phyloP scores from a whole-genome alignment of 2,797 vertebrate genomes.

The Kryptolebias ocellatus region DNA sequence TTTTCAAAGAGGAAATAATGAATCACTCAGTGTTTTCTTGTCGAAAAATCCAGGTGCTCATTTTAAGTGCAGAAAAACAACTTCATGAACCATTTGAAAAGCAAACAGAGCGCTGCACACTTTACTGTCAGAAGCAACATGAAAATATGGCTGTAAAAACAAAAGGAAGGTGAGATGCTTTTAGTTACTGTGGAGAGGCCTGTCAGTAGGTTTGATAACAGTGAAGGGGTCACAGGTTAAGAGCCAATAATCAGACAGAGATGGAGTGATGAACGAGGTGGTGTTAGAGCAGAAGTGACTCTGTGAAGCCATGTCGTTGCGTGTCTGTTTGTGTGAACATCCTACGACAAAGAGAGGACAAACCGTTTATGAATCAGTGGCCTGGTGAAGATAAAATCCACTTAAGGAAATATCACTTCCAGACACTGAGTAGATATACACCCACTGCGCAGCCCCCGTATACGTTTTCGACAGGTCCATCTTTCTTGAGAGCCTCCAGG shows the following conservation, averaged over 20 bases:
- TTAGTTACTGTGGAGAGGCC: constrained; percentile 43
- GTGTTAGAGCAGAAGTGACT: constrained; percentile 43
- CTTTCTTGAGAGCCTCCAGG: constrained; percentile 61
- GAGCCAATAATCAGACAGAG: constrained; percentile 69
- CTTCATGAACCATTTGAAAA: constrained; percentile 71
- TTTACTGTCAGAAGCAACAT: constrained; percentile 34
- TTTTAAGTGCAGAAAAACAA: constrained; percentile 51
- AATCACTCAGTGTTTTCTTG: constrained; percentile 45
- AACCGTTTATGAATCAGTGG: constrained; percentile 59
- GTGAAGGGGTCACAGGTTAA: constrained; percentile 71
- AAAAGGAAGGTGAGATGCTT: constrained; percentile 47
- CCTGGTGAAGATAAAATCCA: constrained; percentile 57
- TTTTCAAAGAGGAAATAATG: constrained; percentile 49
- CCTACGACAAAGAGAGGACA: constrained; percentile 45
- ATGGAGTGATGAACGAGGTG: constrained; percentile 69
- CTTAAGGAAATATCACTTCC: constrained; percentile 59
- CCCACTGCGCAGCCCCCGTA: constrained; percentile 30
- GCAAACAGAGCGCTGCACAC: constrained; percentile 53
- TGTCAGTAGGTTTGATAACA: constrained; percentile 62
- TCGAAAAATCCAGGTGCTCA: constrained; percentile 58
- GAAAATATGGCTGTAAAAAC: constrained; percentile 55
- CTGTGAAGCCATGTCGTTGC: constrained; percentile 14
- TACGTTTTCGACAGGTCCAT: constrained; percentile 62
- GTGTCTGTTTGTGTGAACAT: constrained; percentile 17
- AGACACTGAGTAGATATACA: constrained; percentile 59